A percentile compares a stretch with the other conserved stretches of the same genome.
Conservation (phyloP, 2,113 vertebrate species). For the Spheniscus mendiculus region DNA sequence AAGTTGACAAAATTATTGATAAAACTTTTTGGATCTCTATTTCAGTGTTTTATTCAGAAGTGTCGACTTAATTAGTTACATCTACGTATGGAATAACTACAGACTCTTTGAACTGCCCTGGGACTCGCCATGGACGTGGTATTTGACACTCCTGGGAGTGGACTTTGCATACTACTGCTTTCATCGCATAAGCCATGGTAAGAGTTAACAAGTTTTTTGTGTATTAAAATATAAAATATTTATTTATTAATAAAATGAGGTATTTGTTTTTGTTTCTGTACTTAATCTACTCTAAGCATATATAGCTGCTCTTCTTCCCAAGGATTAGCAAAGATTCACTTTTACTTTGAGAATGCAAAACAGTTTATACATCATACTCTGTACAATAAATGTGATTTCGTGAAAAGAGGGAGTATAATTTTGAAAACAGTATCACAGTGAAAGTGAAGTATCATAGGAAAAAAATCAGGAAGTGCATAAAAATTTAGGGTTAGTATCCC, state of each 20-base stretch:
- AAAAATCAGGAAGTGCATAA: not conserved
- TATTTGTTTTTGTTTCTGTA: not conserved
- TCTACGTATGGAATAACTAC: conserved; percentile 88
- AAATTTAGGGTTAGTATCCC: not conserved
- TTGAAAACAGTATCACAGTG: not conserved
- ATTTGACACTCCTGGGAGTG: conserved; percentile 86
- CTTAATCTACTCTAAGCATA: not conserved
- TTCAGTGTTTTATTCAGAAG: conserved; percentile 82
- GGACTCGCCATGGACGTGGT: conserved; percentile 91
- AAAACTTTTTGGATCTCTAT: not conserved
- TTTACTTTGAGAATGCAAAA: not conserved
- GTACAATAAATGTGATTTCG: not conserved
- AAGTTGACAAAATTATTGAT: not conserved
- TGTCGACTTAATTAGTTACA: conserved; percentile 84
- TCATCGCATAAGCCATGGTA: conserved; percentile 89
- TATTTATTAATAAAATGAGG: not conserved
- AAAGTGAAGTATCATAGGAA: not conserved
- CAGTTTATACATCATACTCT: not conserved
- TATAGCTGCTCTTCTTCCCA: not conserved
- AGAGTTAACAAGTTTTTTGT: not conserved
- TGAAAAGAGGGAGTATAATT: not conserved
- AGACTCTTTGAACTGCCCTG: conserved; percentile 84
- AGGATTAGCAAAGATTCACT: not conserved
- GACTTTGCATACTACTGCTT: conserved; percentile 93
- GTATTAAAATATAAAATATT: not conserved